These are phyloP conservation scores for Scaptodrosophila latifasciaeformis DNA, from an alignment of 2,888 invertebrate genomes.

Conservation along the genomic window DNA sequence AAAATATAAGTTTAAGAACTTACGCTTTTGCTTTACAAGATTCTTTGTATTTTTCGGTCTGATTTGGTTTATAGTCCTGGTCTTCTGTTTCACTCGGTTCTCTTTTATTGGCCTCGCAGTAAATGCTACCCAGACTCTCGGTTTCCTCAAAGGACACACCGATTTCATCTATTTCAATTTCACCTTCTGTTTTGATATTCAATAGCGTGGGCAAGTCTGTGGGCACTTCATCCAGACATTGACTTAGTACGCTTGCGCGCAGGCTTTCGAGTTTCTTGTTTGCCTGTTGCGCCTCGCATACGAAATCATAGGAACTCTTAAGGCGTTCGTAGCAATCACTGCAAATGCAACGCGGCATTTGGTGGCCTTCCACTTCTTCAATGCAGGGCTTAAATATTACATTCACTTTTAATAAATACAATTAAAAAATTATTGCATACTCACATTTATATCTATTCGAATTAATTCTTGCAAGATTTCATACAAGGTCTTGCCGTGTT, in stretches of 20 bases:
- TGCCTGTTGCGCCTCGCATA: slow-evolving; percentile 50
- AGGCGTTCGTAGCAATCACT: slow-evolving; percentile 47
- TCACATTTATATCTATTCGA: slow-evolving; percentile 48
- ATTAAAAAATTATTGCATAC: slow-evolving; percentile 11
- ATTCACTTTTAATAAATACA: too few species aligned
- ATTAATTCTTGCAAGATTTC: slow-evolving; percentile 52
- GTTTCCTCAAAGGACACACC: too few species aligned
- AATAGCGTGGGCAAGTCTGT: slow-evolving; percentile 55
- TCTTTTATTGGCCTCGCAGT: too few species aligned
- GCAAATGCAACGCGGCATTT: slow-evolving; percentile 57
- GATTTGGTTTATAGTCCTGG: too few species aligned
- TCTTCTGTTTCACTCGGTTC: too few species aligned
- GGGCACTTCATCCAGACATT: slow-evolving; percentile 59
- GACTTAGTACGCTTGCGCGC: slow-evolving; percentile 11
- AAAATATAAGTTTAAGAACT: background rate
- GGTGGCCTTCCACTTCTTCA: slow-evolving; percentile 28
- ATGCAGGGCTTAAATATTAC: slow-evolving; percentile 34
- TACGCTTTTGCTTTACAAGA: too few species aligned
- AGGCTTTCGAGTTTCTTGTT: slow-evolving; percentile 42
- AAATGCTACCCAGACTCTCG: too few species aligned
- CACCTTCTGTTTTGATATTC: slow-evolving; percentile 48
- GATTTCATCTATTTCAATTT: slow-evolving; percentile 6
- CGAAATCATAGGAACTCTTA: slow-evolving; percentile 55
- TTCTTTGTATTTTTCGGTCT: too few species aligned
- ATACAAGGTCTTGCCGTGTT: slow-evolving; percentile 31